A percentile compares a stretch with the other conserved stretches of the same genome.
These are phyloP conservation scores for Hypocryptadius cinnamomeus DNA, from an alignment of 2,113 vertebrate species.

Conservation along the genomic window DNA sequence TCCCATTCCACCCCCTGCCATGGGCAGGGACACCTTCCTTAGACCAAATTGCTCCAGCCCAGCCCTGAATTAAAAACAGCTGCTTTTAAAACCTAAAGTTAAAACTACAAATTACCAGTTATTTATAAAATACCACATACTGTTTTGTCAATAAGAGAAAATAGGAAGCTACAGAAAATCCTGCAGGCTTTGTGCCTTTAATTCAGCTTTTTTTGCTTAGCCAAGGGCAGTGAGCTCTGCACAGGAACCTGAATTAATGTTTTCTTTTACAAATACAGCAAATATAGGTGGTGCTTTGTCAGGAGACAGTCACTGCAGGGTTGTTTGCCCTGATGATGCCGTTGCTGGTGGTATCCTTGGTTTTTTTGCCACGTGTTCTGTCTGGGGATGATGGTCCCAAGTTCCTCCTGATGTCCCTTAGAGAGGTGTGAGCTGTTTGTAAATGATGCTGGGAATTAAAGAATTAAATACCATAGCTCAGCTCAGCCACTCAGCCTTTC, in stretches of 20 bases:
- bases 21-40: background rate
- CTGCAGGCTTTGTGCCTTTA: background rate
- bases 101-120: background rate
- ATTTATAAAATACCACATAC: background rate
- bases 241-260: background rate
- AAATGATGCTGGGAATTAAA: background rate
- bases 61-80: background rate
- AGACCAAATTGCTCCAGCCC: background rate
- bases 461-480: background rate
- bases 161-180: background rate
- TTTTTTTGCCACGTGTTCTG: accelerated
- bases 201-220: background rate
- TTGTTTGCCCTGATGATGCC: background rate
- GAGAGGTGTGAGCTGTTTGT: background rate
- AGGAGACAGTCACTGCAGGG: background rate
- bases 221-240: background rate
- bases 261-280: background rate
- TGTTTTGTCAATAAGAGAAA: background rate
- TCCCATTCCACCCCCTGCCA: background rate
- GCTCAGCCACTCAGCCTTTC: background rate
- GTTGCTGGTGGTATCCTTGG: background rate
- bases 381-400: background rate
- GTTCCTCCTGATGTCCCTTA: background rate
- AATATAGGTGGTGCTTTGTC: accelerated
- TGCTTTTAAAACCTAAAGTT: background rate